A percentile compares a stretch with the other conserved stretches of the same genome.
These are phyloP conservation scores for Marmota flaviventris DNA, from an alignment of 2,113 vertebrate genomes.

Conservation along the genomic window DNA sequence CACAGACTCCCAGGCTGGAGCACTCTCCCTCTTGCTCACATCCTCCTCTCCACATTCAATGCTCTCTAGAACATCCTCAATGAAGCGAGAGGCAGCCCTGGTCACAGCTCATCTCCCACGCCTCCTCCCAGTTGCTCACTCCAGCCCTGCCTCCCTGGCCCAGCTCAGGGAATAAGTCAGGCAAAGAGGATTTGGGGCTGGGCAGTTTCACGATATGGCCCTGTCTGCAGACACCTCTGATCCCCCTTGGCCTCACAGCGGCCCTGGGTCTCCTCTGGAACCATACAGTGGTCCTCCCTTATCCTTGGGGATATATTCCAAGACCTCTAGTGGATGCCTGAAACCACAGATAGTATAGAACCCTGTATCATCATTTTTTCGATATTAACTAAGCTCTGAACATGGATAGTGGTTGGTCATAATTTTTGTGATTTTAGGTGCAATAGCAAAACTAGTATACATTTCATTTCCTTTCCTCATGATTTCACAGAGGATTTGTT, in stretches of 20 bases:
- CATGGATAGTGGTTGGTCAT: too few species aligned
- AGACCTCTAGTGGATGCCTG: not conserved
- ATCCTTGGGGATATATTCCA: not conserved
- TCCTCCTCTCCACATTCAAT: rapidly evolving
- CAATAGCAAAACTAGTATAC: too few species aligned
- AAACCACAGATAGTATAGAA: not conserved
- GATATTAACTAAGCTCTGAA: not conserved
- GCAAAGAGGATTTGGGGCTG: not conserved
- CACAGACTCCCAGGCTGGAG: rapidly evolving
- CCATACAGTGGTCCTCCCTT: not conserved
- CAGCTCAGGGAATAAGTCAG: not conserved
- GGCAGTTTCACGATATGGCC: rapidly evolving
- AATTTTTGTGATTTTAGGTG: not conserved
- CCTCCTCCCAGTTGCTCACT: rapidly evolving
- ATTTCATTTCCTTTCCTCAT: not conserved
- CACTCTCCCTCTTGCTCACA: rapidly evolving
- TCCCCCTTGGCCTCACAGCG: not conserved
- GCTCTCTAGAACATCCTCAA: not conserved
- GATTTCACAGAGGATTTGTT: not conserved
- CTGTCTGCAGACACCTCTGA: not conserved
- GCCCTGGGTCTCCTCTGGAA: not conserved
- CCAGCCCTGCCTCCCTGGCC: rapidly evolving
- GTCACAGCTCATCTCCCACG: rapidly evolving
- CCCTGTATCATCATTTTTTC: too few species aligned
- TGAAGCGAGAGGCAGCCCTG: rapidly evolving